Percentiles rank a stretch among this genome's conserved stretches.
These are phyloP conservation scores for Cyphomyrus plagiostoma DNA, from an alignment of 2,113 vertebrate species.

Conservation along the genomic window DNA sequence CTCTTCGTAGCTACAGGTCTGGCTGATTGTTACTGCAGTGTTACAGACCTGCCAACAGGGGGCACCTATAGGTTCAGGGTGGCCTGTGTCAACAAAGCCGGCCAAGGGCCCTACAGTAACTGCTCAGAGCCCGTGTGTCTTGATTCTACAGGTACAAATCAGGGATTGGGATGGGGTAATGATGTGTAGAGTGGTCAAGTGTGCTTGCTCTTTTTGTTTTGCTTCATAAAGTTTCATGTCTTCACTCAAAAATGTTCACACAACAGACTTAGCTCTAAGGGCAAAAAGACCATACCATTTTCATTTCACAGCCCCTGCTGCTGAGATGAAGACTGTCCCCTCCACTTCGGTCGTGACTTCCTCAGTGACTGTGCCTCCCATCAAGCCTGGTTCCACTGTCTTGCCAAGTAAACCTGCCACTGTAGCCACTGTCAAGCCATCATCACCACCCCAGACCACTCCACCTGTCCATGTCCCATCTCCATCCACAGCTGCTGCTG, in stretches of 20 bases:
- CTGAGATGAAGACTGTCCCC: conserved; percentile 59
- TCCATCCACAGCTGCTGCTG: neutral
- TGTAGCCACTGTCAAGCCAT: conserved; percentile 38
- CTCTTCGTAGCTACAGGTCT: conserved; percentile 76
- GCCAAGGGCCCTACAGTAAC: conserved; percentile 88
- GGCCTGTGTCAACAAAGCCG: conserved; percentile 90
- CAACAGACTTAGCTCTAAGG: neutral
- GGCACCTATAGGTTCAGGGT: conserved; percentile 78
- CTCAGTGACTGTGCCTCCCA: conserved; percentile 54
- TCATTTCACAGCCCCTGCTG: conserved; percentile 44
- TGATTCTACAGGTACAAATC: conserved; percentile 61
- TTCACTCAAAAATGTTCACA: conserved; percentile 10
- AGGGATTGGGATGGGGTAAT: neutral
- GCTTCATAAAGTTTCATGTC: conserved; percentile 9
- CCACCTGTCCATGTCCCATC: conserved; percentile 23
- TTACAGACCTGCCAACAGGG: conserved; percentile 69
- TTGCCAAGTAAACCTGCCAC: conserved; percentile 45
- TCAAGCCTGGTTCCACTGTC: conserved; percentile 48
- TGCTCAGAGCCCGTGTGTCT: conserved; percentile 71
- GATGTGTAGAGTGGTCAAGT: neutral
- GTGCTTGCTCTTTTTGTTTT: conserved; percentile 3
- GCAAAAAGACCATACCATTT: conserved; percentile 13
- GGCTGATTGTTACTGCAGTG: conserved; percentile 87
- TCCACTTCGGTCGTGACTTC: conserved; percentile 59
- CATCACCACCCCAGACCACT: neutral